Evolutionary conservation across 1,140 invertebrate genomes (phyloP), one percentile per base, ranked within the genome.

Genomic region (Macrocentrus cingulum): DNA sequence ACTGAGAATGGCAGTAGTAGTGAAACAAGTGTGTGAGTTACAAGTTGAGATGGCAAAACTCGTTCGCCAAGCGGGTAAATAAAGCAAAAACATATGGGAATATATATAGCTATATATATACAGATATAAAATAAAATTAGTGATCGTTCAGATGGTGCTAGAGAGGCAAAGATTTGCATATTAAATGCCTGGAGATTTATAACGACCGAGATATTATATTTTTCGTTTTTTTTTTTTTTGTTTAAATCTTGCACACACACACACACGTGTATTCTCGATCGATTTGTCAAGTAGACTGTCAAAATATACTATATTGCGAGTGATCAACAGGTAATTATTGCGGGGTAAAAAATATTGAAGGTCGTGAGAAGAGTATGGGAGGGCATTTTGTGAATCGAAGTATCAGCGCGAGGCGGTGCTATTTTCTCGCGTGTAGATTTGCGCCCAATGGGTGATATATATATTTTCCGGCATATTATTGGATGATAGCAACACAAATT

Each of bases 181-280:
- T 79, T 78, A 79, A 78, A 78, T 72, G 76, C 74, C 70, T 77
- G 63, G 65, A 74, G 77, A 79, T 78, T 78, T 79, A 79, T 77
- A 79, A 11, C 29, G 11, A n/a, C n/a, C 29, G 11, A 34, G 29
- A 7, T 11, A 34, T 11, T 7, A 11, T 6, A 34, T 34, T 34
- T 11, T 34, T 34, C 45, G 15, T 2, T 23, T 36, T 11, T 23
- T 9, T 44, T 54, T 8, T n/a, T 51, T 42, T 15, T 25, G 11
- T 34, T 34, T 34, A 6, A 34, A 7, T 34, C 11, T 11, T 7
- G 6, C 29, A 34, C 11, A 7, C 29, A 11, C 29, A 6, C 29
- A 6, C 29, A 6, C 29, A 6, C 29, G 6, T 11, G 6, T 34
- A 7, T 34, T 34, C 11, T 34, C 11, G 6, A n/a, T n/a, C n/a